Evolutionary conservation across 2,888 invertebrate species (phyloP).

Genomic region (Heliconius erato): DNA sequence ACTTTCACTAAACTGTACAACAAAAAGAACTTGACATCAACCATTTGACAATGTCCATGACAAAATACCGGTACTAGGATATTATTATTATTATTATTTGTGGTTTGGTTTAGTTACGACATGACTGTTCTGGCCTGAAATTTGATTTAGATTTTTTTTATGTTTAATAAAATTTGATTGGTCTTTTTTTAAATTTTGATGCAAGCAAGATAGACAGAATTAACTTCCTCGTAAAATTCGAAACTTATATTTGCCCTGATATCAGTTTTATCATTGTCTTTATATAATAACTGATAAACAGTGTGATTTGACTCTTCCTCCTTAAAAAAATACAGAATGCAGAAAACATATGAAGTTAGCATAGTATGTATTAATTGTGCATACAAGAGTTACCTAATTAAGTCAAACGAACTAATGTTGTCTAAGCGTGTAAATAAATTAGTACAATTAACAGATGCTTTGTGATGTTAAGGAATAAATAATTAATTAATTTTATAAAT

Average conservation of each 20-base stretch:
- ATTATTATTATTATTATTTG: neutral
- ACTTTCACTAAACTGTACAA: neutral
- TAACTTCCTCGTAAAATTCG: no score
- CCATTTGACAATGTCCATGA: neutral
- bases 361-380: neutral
- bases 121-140: neutral
- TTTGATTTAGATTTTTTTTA: no score
- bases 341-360: neutral
- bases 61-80: neutral
- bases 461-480: neutral
- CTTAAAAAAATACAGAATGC: neutral
- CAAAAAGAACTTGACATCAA: neutral
- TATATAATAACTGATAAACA: neutral
- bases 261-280: no score
- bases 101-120: neutral
- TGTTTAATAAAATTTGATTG: no score
- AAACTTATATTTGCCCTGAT: no score
- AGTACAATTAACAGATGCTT: neutral
- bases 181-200: no score
- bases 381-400: slow-evolving; percentile 14
- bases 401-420: neutral
- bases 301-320: neutral
- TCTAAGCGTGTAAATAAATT: neutral
- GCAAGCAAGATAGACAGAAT: no score
- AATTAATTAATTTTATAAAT: neutral